phyloP scores from a whole-genome alignment of 2,797 vertebrate species.

The Anomalospiza imberbis region DNA sequence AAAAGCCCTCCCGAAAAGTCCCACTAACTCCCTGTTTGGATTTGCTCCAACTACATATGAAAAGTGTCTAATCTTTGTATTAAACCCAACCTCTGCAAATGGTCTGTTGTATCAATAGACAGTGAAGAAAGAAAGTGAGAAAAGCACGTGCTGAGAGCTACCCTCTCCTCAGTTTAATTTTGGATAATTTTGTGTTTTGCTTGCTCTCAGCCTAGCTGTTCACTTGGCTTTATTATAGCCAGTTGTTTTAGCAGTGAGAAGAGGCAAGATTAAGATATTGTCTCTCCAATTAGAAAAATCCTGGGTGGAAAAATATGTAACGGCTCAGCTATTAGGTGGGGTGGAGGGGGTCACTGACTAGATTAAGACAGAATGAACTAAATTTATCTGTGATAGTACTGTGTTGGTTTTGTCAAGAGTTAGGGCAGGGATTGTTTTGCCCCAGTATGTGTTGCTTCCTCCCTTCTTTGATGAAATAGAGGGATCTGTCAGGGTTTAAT shows the following conservation, averaged over 20 bases:
- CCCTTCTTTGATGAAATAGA: background rate
- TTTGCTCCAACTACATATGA: background rate
- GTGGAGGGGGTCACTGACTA: background rate
- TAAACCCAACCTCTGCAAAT: background rate
- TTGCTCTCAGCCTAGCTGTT: background rate
- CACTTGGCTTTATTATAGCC: background rate
- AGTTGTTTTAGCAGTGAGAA: background rate
- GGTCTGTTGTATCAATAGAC: background rate
- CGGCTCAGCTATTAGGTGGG: background rate
- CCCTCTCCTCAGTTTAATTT: background rate
- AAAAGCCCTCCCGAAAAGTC: background rate
- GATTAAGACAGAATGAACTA: background rate
- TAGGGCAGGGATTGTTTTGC: background rate
- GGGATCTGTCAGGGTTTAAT: slow-evolving; percentile 6
- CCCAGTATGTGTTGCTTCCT: background rate
- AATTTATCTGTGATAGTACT: background rate
- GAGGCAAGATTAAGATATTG: background rate
- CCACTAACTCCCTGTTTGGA: background rate
- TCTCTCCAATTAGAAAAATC: background rate
- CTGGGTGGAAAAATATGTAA: background rate
- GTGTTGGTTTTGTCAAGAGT: background rate
- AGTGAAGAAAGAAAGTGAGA: background rate
- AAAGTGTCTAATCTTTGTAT: background rate
- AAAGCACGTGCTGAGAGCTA: background rate
- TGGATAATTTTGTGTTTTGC: background rate